Evolutionary conservation across 2,113 vertebrate genomes (phyloP).

Genomic region (Phylloscopus trochilus): DNA sequence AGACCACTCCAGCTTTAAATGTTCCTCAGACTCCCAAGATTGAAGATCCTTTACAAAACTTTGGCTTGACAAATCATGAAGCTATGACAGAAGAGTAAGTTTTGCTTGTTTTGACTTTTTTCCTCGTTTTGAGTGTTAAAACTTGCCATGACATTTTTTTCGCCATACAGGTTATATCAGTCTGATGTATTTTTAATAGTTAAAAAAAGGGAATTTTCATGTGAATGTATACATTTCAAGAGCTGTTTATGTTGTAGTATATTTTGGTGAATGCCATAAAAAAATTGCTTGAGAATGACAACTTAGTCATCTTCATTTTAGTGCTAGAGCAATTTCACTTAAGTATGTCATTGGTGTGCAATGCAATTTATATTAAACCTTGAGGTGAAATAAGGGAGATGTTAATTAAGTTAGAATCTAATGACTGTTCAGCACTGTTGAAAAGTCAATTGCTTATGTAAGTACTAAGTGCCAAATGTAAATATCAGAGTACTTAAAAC

Average conservation of each 20-base stretch:
- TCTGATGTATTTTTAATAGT: neutral
- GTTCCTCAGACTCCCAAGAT: constrained; percentile 63
- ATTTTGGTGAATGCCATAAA: neutral
- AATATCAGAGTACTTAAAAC: constrained; percentile 55
- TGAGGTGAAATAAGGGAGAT: constrained; percentile 33
- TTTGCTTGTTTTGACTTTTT: neutral
- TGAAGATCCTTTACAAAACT: constrained; percentile 67
- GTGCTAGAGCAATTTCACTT: neutral
- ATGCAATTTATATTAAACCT: constrained; percentile 43
- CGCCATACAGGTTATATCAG: neutral
- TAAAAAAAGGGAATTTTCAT: neutral
- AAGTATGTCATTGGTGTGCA: neutral
- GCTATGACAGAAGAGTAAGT: constrained; percentile 77
- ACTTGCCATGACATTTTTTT: neutral
- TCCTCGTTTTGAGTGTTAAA: neutral
- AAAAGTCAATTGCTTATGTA: constrained; percentile 61
- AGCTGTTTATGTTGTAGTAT: neutral
- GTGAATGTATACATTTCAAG: neutral
- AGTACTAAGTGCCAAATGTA: constrained; percentile 41
- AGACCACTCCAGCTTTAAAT: constrained; percentile 73
- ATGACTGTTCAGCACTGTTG: constrained; percentile 45
- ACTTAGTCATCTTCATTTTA: neutral
- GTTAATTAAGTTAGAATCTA: constrained; percentile 57
- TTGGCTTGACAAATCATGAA: constrained; percentile 70
- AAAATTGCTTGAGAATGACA: neutral